phyloP scores from a whole-genome alignment of 2,113 vertebrate genomes.

The Phocoena sinus region DNA sequence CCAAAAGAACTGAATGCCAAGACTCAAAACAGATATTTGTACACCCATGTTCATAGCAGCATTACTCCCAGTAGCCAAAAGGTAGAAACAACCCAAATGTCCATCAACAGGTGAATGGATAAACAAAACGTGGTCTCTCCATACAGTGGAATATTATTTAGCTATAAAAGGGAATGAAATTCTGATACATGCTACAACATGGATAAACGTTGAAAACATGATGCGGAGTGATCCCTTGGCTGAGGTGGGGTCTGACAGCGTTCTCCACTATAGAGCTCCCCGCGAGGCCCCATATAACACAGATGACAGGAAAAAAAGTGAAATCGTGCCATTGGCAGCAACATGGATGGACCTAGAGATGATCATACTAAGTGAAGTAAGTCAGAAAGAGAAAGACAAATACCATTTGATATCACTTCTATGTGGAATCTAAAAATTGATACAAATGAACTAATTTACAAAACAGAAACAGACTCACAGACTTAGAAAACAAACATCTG shows the following conservation, averaged over 20 bases:
- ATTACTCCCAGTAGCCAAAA: background rate
- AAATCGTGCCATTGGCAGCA: background rate
- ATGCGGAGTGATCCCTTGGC: too few species aligned
- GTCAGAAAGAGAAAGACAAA: background rate
- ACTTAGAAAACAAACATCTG: background rate
- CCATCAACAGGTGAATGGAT: background rate
- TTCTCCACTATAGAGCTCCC: fast-evolving
- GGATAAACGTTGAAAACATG: background rate
- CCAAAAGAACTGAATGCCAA: fast-evolving
- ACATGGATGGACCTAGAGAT: background rate
- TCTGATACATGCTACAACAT: background rate
- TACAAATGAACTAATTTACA: background rate
- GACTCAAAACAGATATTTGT: background rate
- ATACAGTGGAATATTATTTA: background rate
- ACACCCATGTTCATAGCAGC: fast-evolving
- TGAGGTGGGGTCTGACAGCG: background rate
- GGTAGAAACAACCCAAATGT: background rate
- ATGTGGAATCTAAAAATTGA: background rate
- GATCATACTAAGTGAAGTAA: background rate
- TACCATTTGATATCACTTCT: background rate
- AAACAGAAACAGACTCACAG: background rate
- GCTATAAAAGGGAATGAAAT: background rate
- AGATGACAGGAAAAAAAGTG: background rate
- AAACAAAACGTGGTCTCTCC: background rate
- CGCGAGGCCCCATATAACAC: background rate